A percentile compares a stretch with the other conserved stretches of the same genome.
Evolutionary conservation across 2,113 vertebrate genomes (phyloP).

Genomic region (Antechinus stuartii): DNA sequence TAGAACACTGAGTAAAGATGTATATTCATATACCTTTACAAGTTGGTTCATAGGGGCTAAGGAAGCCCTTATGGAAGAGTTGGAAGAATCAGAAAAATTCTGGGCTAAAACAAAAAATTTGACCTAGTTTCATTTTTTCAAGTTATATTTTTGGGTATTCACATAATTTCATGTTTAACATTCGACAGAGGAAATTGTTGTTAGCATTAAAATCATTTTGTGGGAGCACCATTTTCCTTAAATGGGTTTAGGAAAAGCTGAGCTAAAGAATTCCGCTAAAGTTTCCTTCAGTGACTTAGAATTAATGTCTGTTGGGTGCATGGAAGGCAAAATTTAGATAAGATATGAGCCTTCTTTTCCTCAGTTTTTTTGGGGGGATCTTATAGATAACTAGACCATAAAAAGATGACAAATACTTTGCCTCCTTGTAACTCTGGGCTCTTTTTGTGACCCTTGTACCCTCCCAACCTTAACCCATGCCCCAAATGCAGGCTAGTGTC

Average conservation of each 20-base stretch:
- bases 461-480: constrained; percentile 21
- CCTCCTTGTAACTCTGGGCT: not conserved
- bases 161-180: not conserved
- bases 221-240: not conserved
- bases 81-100: not conserved
- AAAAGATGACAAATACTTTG: not conserved
- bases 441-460: not conserved
- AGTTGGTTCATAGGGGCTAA: not conserved
- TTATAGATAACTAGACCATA: not conserved
- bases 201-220: not conserved
- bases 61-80: not conserved
- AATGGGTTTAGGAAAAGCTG: not conserved
- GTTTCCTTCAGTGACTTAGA: not conserved
- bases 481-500: constrained; percentile 90
- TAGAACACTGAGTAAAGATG: not conserved
- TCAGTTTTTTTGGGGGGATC: not conserved
- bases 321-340: not conserved
- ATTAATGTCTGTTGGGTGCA: not conserved
- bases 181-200: not conserved
- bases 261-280: not conserved
- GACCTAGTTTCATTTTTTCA: not conserved
- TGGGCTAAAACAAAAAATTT: not conserved
- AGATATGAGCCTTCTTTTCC: not conserved
- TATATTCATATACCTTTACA: not conserved
- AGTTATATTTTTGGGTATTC: not conserved